These are phyloP conservation scores for Menidia menidia DNA, from an alignment of 2,797 vertebrate genomes.

Conservation along the genomic window DNA sequence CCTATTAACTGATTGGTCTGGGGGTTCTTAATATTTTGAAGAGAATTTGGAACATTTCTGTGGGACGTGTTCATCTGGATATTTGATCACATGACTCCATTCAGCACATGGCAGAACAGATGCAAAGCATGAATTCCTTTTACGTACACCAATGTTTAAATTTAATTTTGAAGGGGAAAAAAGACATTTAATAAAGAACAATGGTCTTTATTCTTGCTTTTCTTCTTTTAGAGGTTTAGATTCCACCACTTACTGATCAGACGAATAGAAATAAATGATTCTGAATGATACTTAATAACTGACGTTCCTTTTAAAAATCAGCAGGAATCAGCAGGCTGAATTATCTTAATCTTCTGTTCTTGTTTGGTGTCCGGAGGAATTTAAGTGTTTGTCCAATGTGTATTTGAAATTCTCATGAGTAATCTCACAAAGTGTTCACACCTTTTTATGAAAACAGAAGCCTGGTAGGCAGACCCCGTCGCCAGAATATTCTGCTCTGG, in stretches of 20 bases:
- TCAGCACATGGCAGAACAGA: not conserved
- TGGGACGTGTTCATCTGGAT: not conserved
- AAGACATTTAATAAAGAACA: constrained; percentile 14
- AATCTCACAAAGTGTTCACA: too few relatives aligned
- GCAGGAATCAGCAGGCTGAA: not conserved
- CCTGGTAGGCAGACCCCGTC: too few relatives aligned
- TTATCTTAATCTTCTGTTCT: constrained; percentile 5
- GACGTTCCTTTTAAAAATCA: not conserved
- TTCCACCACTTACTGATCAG: constrained; percentile 19
- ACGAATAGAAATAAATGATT: constrained; percentile 7
- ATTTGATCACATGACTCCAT: not conserved
- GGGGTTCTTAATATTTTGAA: constrained; percentile 31
- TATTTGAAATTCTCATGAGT: not conserved
- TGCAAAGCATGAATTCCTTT: constrained; percentile 24
- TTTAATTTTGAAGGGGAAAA: constrained; percentile 7
- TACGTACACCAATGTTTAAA: constrained; percentile 6
- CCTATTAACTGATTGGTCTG: constrained; percentile 48
- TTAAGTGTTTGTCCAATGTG: not conserved
- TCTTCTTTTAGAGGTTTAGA: constrained; percentile 6
- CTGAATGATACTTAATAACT: constrained; percentile 7
- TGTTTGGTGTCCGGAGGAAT: not conserved
- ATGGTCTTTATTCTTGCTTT: not conserved
- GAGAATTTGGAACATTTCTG: constrained; percentile 29
- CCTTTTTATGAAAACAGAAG: too few relatives aligned
- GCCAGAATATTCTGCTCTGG: too few relatives aligned